Evolutionary conservation across 2,888 invertebrate species (phyloP).

Genomic region (Smittia aterrima): DNA sequence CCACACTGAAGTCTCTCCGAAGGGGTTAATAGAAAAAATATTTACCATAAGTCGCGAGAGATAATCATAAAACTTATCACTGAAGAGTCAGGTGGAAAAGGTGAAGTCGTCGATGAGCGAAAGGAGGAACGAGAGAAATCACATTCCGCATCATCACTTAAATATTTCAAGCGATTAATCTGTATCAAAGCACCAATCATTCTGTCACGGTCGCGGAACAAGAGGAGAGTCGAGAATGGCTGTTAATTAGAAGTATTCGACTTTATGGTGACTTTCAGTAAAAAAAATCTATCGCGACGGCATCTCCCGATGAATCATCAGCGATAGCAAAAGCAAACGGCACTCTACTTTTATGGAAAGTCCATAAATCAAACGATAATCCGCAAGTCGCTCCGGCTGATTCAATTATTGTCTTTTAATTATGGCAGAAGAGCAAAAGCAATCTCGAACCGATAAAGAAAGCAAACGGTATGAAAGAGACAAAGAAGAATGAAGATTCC

Average conservation of each 20-base stretch:
- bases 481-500: neutral
- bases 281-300: neutral
- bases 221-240: neutral
- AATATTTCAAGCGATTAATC: constrained; percentile 21
- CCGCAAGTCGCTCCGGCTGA: constrained; percentile 24
- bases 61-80: constrained; percentile 14
- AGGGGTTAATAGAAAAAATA: constrained; percentile 22
- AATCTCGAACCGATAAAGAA: neutral
- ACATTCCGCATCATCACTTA: neutral
- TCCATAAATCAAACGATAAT: constrained; percentile 39
- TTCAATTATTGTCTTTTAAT: constrained; percentile 40
- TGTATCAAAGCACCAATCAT: neutral
- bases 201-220: neutral
- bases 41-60: constrained; percentile 12
- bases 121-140: neutral
- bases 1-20: neutral
- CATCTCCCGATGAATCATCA: neutral
- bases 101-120: neutral
- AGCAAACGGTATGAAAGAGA: neutral
- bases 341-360: neutral
- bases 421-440: constrained; percentile 11
- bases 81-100: constrained; percentile 19
- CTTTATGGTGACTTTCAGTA: neutral
- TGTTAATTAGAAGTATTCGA: constrained; percentile 18
- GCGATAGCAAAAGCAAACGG: neutral